Evolutionary conservation across 1,140 invertebrate species (phyloP).

Genomic region (Patella vulgata): DNA sequence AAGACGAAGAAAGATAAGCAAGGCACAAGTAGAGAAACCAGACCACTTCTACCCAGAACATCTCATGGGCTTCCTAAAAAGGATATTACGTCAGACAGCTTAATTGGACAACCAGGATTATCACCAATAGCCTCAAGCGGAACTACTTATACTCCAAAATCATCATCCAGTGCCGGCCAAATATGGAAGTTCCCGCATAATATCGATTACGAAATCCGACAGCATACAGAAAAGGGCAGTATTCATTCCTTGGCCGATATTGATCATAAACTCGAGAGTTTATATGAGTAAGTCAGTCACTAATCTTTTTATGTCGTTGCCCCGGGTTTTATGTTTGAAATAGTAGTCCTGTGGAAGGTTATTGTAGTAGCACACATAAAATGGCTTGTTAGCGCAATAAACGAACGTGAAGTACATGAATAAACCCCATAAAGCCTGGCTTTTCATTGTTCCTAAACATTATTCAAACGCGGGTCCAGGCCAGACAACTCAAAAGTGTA

Average conservation of each 20-base stretch:
- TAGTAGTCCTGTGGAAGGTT: too few species aligned
- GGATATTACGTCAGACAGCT: slow-evolving; percentile 19
- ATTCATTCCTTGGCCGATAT: slow-evolving; percentile 47
- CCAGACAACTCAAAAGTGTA: too few species aligned
- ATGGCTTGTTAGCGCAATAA: too few species aligned
- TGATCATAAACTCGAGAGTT: slow-evolving; percentile 49
- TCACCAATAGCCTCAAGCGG: slow-evolving; percentile 50
- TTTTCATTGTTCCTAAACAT: too few species aligned
- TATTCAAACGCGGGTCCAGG: too few species aligned
- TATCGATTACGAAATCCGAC: slow-evolving; percentile 44
- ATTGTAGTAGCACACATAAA: too few species aligned
- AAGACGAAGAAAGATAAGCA: slow-evolving; percentile 24
- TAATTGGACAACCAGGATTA: slow-evolving; percentile 25
- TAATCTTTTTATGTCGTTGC: not conserved
- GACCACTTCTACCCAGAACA: slow-evolving; percentile 6
- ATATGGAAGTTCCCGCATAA: slow-evolving; percentile 39
- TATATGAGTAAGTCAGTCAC: slow-evolving; percentile 49
- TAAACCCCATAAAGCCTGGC: too few species aligned
- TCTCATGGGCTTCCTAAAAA: slow-evolving; percentile 10
- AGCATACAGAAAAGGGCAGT: slow-evolving; percentile 34
- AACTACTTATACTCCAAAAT: slow-evolving; percentile 57
- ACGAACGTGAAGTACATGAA: too few species aligned
- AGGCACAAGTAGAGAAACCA: not conserved
- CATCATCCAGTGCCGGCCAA: slow-evolving; percentile 53
- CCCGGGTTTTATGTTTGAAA: too few species aligned